A percentile compares a stretch with the other conserved stretches of the same genome.
Conservation (phyloP, 2,888 invertebrate species). For the Dolichomitus sp. region DNA sequence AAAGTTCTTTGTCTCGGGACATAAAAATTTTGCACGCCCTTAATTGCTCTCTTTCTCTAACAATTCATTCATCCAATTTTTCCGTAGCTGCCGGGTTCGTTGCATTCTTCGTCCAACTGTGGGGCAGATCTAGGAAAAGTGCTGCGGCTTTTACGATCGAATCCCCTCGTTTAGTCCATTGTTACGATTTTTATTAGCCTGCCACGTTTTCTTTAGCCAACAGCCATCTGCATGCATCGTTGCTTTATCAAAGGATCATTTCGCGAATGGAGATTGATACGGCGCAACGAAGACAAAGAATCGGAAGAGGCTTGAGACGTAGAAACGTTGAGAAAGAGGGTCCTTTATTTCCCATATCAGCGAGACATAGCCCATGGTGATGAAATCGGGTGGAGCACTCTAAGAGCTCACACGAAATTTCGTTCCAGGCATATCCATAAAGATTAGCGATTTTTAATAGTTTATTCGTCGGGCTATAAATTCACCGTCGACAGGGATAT, state of each 20-base stretch:
- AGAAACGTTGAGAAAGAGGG: background rate
- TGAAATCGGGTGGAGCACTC: constrained; percentile 3
- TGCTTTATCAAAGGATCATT: constrained; percentile 69
- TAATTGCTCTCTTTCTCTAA: background rate
- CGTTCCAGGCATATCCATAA: constrained; percentile 44
- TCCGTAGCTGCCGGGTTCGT: background rate
- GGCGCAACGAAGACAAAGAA: constrained; percentile 41
- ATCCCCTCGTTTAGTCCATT: constrained; percentile 52
- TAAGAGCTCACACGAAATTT: background rate
- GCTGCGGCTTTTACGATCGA: constrained; percentile 14
- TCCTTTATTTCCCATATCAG: constrained; percentile 25
- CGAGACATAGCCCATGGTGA: background rate
- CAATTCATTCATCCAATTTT: constrained; percentile 11
- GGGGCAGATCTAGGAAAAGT: constrained; percentile 14
- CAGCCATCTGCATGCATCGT: constrained; percentile 68
- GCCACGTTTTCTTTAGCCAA: constrained; percentile 18
- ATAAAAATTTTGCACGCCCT: background rate
- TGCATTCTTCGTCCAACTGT: background rate
- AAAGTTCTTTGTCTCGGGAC: background rate
- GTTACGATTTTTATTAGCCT: constrained; percentile 65
- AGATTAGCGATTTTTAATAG: constrained; percentile 55
- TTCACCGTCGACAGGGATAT: constrained; percentile 24
- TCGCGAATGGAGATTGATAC: constrained; percentile 54
- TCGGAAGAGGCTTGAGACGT: background rate
- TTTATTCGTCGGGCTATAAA: constrained; percentile 39